Base-by-base conservation (phyloP, 2,113 vertebrate species). In the Centropus bengalensis region DNA sequence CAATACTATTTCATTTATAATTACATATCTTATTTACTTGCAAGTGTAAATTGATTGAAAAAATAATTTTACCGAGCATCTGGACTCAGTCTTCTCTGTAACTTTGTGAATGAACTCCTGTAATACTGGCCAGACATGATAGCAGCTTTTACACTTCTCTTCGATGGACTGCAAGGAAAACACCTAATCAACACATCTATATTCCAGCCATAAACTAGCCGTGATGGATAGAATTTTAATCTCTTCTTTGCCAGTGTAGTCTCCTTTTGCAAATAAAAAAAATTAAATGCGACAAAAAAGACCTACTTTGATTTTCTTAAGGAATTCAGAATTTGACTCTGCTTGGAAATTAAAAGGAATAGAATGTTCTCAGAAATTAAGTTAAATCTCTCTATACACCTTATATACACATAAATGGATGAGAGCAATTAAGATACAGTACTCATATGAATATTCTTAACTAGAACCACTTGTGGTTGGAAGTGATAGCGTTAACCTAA, bases 211-310 rank as follows among this genome's bases (percentile, higher is more conserved):
- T 63, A 84, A 89, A 79, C 21, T 44, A 89, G 42, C n/a, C 64
- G 52, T n/a, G 64, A 75, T 75, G 36, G 76, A 81, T 28, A 71
- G 86, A 86, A 92, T 92, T 92, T 88, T 89, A 91, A 95, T 91
- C 40, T 69, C 33, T 59, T 74, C 26, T 89, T 76, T 93, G 24
- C 66, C 49, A 75, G 36, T 71, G 36, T 24, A 86, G 22, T 54
- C 36, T 92, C 14, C 38, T 64, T 92, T 92, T 84, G 47, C 52
- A 75, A 93, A 88, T 0, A 80, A 15, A 71, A 75, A 92, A 58
- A 49, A 91, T 94, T 26, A 74, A 84, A 81, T 62, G 11, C 73
- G 66, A 55, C 33, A 54, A 74, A 86, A 82, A 32, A 92, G 28
- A 81, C 78, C 59, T 74, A 60, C 24, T 21, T 80, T 47, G 28